phyloP scores from a whole-genome alignment of 2,888 invertebrate genomes.

The Agrochola circellaris region DNA sequence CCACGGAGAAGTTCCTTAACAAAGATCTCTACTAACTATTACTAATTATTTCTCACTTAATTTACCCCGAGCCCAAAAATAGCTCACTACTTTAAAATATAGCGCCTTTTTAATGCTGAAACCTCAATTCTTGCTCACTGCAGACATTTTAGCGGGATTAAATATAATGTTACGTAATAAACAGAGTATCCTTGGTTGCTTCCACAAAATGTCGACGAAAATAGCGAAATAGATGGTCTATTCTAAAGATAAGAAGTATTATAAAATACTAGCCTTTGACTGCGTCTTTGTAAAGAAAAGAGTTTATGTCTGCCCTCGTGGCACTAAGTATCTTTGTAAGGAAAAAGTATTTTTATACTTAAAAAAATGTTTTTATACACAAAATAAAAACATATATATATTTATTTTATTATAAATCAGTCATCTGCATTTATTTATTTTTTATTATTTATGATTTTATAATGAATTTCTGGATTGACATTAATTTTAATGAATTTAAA shows the following conservation, averaged over 20 bases:
- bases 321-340: background rate
- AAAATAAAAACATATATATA: too few relatives aligned
- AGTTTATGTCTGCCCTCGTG: background rate
- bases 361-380: too few relatives aligned
- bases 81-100: background rate
- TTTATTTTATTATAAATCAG: too few relatives aligned
- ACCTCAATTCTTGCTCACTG: conserved; percentile 37
- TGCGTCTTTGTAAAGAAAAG: background rate
- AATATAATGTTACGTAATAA: conserved; percentile 45
- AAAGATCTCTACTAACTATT: too few relatives aligned
- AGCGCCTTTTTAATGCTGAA: conserved; percentile 39
- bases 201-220: conserved; percentile 30
- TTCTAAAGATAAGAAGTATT: conserved; percentile 28
- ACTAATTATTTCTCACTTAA: conserved; percentile 3
- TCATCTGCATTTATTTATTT: too few relatives aligned
- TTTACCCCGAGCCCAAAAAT: conserved; percentile 17
- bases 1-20: too few relatives aligned
- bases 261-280: background rate
- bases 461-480: too few relatives aligned
- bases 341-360: background rate
- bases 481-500: too few relatives aligned
- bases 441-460: too few relatives aligned
- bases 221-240: conserved; percentile 8
- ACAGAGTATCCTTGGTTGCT: conserved; percentile 12
- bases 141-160: conserved; percentile 47